These are phyloP conservation scores for Takifugu bimaculatus DNA, from an alignment of 2,113 vertebrate genomes.

Conservation along the genomic window DNA sequence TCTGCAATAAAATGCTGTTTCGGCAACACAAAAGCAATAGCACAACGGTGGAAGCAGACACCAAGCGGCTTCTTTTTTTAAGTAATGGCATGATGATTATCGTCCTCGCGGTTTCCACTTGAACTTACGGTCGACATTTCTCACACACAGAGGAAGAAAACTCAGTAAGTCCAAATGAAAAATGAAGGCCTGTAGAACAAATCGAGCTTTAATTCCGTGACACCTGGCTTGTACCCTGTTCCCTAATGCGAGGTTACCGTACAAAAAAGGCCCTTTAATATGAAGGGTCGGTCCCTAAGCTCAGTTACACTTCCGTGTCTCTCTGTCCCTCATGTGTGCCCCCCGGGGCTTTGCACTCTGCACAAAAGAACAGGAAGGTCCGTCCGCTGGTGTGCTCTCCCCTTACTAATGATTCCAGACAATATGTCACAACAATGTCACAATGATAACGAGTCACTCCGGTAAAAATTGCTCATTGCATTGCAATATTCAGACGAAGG, in stretches of 20 bases:
- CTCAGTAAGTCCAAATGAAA: conserved; percentile 40
- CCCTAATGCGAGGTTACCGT: conserved; percentile 66
- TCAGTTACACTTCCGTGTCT: conserved; percentile 34
- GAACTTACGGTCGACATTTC: conserved; percentile 34
- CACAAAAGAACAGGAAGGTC: conserved; percentile 63
- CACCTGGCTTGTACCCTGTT: conserved; percentile 68
- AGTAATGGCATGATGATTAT: conserved; percentile 61
- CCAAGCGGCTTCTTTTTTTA: conserved; percentile 49
- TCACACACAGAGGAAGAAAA: conserved; percentile 47
- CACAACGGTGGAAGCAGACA: conserved; percentile 72
- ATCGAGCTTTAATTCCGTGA: conserved; percentile 51
- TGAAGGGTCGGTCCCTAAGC: conserved; percentile 67
- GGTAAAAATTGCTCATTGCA: conserved; percentile 74
- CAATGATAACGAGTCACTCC: conserved; percentile 68
- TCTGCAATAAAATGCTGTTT: conserved; percentile 39
- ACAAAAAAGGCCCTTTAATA: conserved; percentile 73
- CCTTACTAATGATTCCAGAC: conserved; percentile 64
- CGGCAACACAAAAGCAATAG: conserved; percentile 64
- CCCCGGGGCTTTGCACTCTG: conserved; percentile 35
- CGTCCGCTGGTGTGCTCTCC: conserved; percentile 54
- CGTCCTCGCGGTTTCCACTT: conserved; percentile 46
- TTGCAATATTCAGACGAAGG: conserved; percentile 75
- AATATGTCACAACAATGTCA: conserved; percentile 66
- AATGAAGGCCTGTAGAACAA: conserved; percentile 35
- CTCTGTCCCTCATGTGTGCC: conserved; percentile 19